A percentile compares a stretch with the other conserved stretches of the same genome.
phyloP scores from a whole-genome alignment of 2,113 vertebrate genomes.

The Rhagologus leucostigma region DNA sequence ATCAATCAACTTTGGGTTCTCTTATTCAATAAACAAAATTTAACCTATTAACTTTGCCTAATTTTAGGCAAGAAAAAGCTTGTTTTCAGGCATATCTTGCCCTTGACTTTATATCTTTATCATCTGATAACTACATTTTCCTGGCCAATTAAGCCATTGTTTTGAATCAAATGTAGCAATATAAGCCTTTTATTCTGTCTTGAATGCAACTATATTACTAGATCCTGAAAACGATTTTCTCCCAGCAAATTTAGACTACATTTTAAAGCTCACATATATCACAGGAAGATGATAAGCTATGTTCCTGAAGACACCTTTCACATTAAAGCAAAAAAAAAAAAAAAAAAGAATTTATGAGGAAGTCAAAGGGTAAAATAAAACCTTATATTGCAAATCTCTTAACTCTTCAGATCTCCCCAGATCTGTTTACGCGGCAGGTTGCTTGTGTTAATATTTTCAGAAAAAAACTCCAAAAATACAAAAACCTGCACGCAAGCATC shows the following conservation, averaged over 20 bases:
- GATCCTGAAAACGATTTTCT: neutral
- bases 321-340: neutral
- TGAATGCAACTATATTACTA: neutral
- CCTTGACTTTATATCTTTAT: slow-evolving; percentile 65
- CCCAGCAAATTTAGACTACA: slow-evolving; percentile 7
- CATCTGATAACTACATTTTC: slow-evolving; percentile 65
- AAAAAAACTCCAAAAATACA: neutral
- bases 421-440: neutral
- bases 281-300: neutral
- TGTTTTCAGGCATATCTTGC: slow-evolving; percentile 69
- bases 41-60: slow-evolving; percentile 80
- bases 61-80: slow-evolving; percentile 74
- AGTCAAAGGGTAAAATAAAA: slow-evolving; percentile 41
- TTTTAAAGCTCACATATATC: slow-evolving; percentile 11
- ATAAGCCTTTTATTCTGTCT: slow-evolving; percentile 33
- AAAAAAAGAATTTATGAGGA: neutral
- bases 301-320: slow-evolving; percentile 24
- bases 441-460: neutral
- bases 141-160: slow-evolving; percentile 54
- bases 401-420: neutral
- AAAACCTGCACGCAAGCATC: neutral
- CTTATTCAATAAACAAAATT: slow-evolving; percentile 85
- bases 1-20: slow-evolving; percentile 83
- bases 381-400: neutral
- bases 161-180: slow-evolving; percentile 52